Percentiles rank a stretch among this genome's conserved stretches.
Evolutionary conservation across 2,888 invertebrate species (phyloP).

Genomic region (Synergus laeviventris): DNA sequence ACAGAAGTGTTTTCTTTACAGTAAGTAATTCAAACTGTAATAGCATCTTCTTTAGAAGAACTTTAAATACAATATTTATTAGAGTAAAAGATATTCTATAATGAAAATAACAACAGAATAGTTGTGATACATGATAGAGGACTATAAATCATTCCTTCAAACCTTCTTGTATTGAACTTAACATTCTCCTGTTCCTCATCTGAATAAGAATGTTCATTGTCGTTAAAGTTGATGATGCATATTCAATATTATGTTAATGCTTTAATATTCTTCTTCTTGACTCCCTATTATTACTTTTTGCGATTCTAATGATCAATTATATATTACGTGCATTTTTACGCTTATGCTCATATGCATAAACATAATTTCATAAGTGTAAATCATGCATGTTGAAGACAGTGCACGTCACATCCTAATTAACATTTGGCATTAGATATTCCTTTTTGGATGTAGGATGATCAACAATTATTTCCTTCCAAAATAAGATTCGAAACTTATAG

Average conservation of each 20-base stretch:
- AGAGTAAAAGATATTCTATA: background rate
- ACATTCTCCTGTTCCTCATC: background rate
- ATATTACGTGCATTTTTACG: constrained; percentile 11
- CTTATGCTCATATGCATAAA: constrained; percentile 4
- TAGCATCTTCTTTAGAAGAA: no score
- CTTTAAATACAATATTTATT: background rate
- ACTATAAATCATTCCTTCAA: background rate
- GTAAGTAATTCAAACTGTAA: no score
- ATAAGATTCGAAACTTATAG: background rate
- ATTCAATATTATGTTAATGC: constrained; percentile 31
- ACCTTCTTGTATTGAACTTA: background rate
- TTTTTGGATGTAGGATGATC: constrained; percentile 14
- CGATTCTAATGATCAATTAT: constrained; percentile 39
- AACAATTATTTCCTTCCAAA: background rate
- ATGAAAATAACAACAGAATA: background rate
- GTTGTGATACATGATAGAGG: background rate
- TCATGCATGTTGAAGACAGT: background rate
- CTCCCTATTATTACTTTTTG: constrained; percentile 21
- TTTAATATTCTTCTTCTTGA: background rate
- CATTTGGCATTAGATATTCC: constrained; percentile 29
- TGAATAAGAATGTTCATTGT: constrained; percentile 29
- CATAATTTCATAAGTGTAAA: background rate
- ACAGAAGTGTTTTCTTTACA: no score
- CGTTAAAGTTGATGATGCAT: constrained; percentile 18
- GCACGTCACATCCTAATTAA: constrained; percentile 33